phyloP scores from a whole-genome alignment of 2,888 invertebrate species.

The Cistogaster globosa region DNA sequence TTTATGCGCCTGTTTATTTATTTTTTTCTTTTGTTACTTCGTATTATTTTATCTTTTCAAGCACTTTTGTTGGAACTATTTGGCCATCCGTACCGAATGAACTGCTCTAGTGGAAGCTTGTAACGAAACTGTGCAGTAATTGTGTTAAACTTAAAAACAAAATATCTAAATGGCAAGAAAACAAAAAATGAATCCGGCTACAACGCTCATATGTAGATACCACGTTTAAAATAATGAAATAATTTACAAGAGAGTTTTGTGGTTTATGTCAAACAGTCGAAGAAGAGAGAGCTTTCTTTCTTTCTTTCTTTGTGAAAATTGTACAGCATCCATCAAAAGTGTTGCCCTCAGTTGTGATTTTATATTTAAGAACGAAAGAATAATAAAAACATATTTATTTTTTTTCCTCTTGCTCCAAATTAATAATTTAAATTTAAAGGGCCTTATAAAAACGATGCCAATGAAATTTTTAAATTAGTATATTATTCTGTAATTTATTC shows the following conservation, averaged over 20 bases:
- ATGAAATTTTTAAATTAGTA: too few relatives aligned
- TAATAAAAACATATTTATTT: too few relatives aligned
- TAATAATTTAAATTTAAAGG: too few relatives aligned
- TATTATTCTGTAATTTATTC: too few relatives aligned
- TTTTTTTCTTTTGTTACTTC: conserved; percentile 32
- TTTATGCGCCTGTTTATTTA: conserved; percentile 9
- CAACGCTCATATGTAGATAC: conserved; percentile 69
- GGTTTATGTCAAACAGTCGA: conserved; percentile 5
- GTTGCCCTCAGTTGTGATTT: conserved; percentile 8
- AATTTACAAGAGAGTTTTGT: conserved; percentile 50
- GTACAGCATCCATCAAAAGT: conserved; percentile 36
- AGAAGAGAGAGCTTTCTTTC: conserved; percentile 52
- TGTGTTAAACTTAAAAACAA: conserved; percentile 77
- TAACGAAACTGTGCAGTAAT: conserved; percentile 79
- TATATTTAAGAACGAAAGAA: too few relatives aligned
- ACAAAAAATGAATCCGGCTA: conserved; percentile 54
- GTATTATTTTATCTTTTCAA: conserved; percentile 53
- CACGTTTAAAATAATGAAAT: conserved; percentile 36
- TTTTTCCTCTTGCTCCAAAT: too few relatives aligned
- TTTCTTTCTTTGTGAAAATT: conserved; percentile 36
- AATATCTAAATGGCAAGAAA: conserved; percentile 72
- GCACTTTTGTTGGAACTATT: conserved; percentile 32
- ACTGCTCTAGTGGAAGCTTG: conserved; percentile 77
- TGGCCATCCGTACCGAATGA: conserved; percentile 64
- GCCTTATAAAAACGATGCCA: too few relatives aligned